phyloP scores from a whole-genome alignment of 2,888 invertebrate genomes.

The Patella pellucida region DNA sequence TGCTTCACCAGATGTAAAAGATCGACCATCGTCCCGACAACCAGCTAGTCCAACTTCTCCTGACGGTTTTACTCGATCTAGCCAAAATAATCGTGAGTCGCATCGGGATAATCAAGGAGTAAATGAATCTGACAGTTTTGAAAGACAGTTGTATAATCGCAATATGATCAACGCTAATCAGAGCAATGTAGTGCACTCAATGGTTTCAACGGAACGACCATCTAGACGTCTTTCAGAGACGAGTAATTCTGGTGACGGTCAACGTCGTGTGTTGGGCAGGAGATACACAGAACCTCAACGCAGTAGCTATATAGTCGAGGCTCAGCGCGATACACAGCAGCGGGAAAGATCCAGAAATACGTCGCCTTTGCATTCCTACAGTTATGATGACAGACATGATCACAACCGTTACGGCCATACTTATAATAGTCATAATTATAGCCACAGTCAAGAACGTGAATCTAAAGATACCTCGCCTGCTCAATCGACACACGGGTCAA shows the following conservation, averaged over 20 bases:
- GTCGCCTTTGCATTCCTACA: not conserved
- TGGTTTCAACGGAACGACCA: not conserved
- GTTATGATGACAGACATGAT: not conserved
- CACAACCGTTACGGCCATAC: not conserved
- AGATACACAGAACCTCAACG: not conserved
- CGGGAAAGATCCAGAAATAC: constrained; percentile 4
- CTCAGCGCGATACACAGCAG: not conserved
- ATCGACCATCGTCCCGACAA: not conserved
- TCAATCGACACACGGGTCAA: not conserved
- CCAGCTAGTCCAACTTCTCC: too few relatives aligned
- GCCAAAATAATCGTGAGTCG: too few relatives aligned
- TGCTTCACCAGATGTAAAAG: not conserved
- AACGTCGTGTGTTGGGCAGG: not conserved
- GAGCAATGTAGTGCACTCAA: not conserved
- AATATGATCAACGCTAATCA: not conserved
- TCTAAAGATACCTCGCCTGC: not conserved
- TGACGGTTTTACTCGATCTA: too few relatives aligned
- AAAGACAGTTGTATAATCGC: constrained; percentile 3
- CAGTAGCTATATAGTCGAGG: not conserved
- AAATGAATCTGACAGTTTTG: not conserved
- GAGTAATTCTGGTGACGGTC: not conserved
- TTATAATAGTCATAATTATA: not conserved
- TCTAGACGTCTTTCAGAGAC: not conserved
- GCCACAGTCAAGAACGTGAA: not conserved
- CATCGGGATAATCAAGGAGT: too few relatives aligned